Base-by-base conservation (phyloP, 2,113 vertebrate genomes). In the Piliocolobus tephrosceles region DNA sequence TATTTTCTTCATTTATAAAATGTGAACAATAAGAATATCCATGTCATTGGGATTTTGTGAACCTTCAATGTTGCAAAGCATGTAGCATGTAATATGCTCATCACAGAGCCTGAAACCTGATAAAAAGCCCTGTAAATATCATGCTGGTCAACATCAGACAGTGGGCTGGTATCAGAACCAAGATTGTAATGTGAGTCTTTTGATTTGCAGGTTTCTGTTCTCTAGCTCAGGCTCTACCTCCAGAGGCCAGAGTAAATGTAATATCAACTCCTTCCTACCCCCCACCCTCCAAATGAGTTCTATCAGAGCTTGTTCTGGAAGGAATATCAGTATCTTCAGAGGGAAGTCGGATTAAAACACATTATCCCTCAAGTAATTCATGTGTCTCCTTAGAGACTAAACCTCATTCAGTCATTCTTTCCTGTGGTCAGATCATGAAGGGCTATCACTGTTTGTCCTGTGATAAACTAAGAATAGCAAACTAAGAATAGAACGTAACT, bases 1-100 rank as follows among this genome's bases (percentile, higher is more conserved):
- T 80, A 38, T 97, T 91, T 90, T 94, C 22, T 43, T 85, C 9
- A 38, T 88, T 18, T 93, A 3, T 86, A 89, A 88, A 95, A 89
- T 91, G 22, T 13, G 47, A 95, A 64, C 47, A 47, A 20, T 82
- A 72, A 50, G 66, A 84, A 92, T 91, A 91, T 86, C 23, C 22
- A 58, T 27, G 18, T 76, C 22, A 75, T 73, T 30, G 32, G 40
- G 13, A 38, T 82, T 95, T 93, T 90, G 68, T 91, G 13, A 91
- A 78, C 80, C 64, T 91, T 91, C 18, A 32, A 66, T 58, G 47
- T n/a, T 12, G 38, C n/a, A 87, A 75, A 76, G 57, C 45, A 40
- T 76, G 58, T 92, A 84, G 91, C 52, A 47, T 76, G 58, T 88
- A 84, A 95, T 55, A 40, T 79, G 43, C 40, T 93, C 6, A 55